Percentiles rank a stretch among this genome's conserved stretches.
Conservation (phyloP, 2,888 invertebrate species). For the Athalia cordata region DNA sequence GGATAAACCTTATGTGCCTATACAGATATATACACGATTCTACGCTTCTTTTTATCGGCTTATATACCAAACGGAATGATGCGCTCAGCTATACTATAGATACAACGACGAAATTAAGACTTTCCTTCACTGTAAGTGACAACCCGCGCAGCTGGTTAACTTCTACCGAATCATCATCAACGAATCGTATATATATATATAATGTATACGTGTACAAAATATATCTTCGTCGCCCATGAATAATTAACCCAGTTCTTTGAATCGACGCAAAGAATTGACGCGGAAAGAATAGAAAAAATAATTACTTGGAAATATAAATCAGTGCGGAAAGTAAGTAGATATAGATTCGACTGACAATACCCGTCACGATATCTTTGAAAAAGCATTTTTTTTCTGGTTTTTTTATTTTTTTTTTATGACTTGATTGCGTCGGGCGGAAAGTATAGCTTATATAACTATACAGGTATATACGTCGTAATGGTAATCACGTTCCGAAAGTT, state of each 20-base stretch:
- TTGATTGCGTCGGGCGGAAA: too few relatives aligned
- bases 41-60: slow-evolving; percentile 33
- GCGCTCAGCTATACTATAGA: slow-evolving; percentile 18
- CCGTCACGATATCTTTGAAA: too few relatives aligned
- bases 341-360: too few relatives aligned
- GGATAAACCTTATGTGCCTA: too few relatives aligned
- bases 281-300: too few relatives aligned
- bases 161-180: slow-evolving; percentile 31
- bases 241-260: slow-evolving; percentile 8
- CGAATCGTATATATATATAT: background rate
- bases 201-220: too few relatives aligned
- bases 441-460: too few relatives aligned
- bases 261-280: background rate
- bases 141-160: slow-evolving; percentile 32
- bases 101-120: slow-evolving; percentile 15
- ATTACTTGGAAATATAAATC: too few relatives aligned
- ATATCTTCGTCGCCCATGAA: slow-evolving; percentile 11
- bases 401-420: background rate
- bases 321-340: too few relatives aligned
- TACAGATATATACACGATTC: background rate
- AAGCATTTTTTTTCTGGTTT: background rate
- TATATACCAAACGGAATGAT: background rate
- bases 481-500: too few relatives aligned
- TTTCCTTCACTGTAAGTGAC: slow-evolving; percentile 36
- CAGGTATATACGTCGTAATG: too few relatives aligned